phyloP scores from a whole-genome alignment of 2,888 invertebrate species.

The Bellardia bayeri region DNA sequence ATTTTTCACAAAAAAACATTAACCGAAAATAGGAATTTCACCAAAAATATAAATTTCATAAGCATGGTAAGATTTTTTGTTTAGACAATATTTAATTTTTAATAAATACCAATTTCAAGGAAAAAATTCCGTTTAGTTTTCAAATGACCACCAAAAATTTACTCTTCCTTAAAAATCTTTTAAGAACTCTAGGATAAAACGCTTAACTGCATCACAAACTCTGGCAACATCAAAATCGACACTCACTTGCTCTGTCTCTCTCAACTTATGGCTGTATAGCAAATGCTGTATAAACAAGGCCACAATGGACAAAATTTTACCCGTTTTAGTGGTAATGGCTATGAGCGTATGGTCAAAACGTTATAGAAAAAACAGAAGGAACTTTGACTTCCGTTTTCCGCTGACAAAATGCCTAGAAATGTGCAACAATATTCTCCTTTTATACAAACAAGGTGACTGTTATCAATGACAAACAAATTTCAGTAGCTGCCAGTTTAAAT shows the following conservation, averaged over 20 bases:
- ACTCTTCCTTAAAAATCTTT: no score
- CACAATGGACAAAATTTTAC: conserved; percentile 22
- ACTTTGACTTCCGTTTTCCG: conserved; percentile 53
- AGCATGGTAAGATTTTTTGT: no score
- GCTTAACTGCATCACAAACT: background rate
- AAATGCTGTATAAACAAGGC: conserved; percentile 5
- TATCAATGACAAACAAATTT: background rate
- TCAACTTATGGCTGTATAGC: background rate
- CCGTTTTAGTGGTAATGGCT: background rate
- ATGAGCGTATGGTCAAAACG: background rate
- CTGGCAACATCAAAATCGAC: conserved; percentile 8
- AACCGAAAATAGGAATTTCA: no score
- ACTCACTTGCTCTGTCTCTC: conserved; percentile 7
- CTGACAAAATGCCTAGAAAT: conserved; percentile 59
- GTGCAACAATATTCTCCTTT: conserved; percentile 26
- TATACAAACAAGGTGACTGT: background rate
- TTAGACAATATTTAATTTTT: no score
- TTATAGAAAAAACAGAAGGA: conserved; percentile 6
- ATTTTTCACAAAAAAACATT: no score
- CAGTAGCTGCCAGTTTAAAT: background rate
- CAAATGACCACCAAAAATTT: no score
- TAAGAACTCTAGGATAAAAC: no score
- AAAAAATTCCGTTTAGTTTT: no score
- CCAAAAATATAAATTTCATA: no score
- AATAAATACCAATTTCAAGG: no score